Evolutionary conservation across 2,797 vertebrate genomes (phyloP), one percentile per base, ranked within the genome.

Genomic region (Scarus forsteni): DNA sequence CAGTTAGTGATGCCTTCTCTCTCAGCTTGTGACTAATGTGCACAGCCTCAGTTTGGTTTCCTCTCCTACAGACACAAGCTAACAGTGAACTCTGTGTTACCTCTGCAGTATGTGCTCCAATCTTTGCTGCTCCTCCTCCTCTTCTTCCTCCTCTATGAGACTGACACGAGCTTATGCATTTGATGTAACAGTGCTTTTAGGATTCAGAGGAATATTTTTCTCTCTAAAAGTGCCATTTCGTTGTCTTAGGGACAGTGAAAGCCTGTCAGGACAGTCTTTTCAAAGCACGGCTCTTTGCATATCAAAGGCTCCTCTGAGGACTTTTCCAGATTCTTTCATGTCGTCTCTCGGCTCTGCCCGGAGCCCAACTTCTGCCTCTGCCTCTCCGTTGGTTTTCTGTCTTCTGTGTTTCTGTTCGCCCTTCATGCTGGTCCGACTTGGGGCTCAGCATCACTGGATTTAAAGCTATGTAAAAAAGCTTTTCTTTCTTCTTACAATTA

Each of bases 241-340:
- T 89, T 79, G 84, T 92, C 74, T 79, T 35, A 59, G 62, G 46
- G 69, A 73, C 69, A 80, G 71, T 85, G 46, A 62, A 13, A 54
- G 70, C 16, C 87, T 83, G 89, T 87, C 84, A 81, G 82, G 71
- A 50, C 76, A 66, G 79, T 83, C 73, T 34, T 81, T 40, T 77
- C 72, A 70, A 60, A 83, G 62, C 48, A 59, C 3, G 45, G 38
- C 69, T 73, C 73, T 88, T 84, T 90, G 79, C 87, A 87, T 83
- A 84, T 92, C 88, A 92, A 90, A 93, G 84, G 75, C 73, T 79
- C 16, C 46, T 67, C 54, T 0, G 44, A 85, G 81, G 76, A 83
- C 66, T 80, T 85, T 70, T 79, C 61, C 80, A 67, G 59, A 14
- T 73, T 79, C 81, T 82, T 81, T 77, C 38, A 67, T 73, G 78